Evolutionary conservation across 35 echinoderm and acorn worm genomes (phyloP).

Genomic region (Amphiura filiformis): DNA sequence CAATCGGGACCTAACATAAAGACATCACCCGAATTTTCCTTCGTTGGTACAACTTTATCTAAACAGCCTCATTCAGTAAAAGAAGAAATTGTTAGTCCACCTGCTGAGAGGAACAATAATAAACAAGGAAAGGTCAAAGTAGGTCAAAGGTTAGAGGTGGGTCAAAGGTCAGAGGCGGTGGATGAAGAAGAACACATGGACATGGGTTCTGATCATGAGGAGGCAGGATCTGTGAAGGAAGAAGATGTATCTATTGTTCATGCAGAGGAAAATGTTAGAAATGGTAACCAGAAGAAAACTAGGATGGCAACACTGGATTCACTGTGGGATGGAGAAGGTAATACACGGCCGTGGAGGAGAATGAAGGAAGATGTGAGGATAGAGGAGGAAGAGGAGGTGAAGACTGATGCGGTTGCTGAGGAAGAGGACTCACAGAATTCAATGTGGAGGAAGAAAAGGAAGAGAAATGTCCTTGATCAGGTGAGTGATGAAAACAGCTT

Average conservation of each 20-base stretch:
- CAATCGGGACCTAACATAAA: neutral
- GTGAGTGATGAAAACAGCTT: neutral
- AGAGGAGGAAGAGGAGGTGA: neutral
- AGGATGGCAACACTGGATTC: neutral
- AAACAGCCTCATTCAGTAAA: neutral
- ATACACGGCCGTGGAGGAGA: neutral
- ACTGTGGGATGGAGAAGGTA: neutral
- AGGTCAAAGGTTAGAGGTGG: neutral
- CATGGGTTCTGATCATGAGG: neutral
- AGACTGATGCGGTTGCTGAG: slow-evolving; percentile 12
- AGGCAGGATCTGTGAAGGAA: neutral
- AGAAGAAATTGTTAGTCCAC: neutral
- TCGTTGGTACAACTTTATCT: neutral
- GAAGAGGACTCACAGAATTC: neutral
- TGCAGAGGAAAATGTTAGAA: no score
- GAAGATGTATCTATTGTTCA: no score
- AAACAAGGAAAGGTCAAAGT: neutral
- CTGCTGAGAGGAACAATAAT: neutral
- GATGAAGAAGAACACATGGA: neutral
- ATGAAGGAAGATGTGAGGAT: neutral
- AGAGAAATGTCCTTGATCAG: slow-evolving; percentile 21
- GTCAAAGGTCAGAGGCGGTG: neutral
- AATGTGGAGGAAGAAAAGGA: slow-evolving; percentile 45
- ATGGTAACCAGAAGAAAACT: neutral
- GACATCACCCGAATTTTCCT: neutral